A percentile compares a stretch with the other conserved stretches of the same genome.
Evolutionary conservation across 2,888 invertebrate species (phyloP).

Genomic region (Synergus laeviventris): DNA sequence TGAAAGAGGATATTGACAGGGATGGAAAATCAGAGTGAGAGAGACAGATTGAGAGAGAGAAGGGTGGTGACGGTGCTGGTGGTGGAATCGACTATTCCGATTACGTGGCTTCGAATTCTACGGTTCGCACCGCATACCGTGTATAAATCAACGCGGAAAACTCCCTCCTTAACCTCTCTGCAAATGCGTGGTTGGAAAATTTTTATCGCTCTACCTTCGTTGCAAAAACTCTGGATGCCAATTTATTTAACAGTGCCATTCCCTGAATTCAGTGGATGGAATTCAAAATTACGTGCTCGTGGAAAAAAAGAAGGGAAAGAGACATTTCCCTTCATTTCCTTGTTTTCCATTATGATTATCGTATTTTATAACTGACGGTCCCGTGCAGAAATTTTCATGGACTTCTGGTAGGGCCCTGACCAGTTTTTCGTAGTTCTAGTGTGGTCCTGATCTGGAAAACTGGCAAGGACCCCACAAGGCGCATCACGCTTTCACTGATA

Average conservation of each 20-base stretch:
- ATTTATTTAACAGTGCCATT: conserved; percentile 29
- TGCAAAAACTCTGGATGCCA: conserved; percentile 20
- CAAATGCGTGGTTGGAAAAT: conserved; percentile 38
- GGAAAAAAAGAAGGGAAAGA: not conserved
- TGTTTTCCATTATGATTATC: not conserved
- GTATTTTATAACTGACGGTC: not conserved
- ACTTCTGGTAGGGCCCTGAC: no score
- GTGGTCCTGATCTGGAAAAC: no score
- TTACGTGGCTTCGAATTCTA: conserved; percentile 69
- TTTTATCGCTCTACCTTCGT: conserved; percentile 35
- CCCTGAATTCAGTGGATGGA: conserved; percentile 6
- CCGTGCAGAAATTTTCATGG: no score
- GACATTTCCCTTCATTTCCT: not conserved
- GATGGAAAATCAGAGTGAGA: conserved; percentile 28
- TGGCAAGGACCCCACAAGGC: no score
- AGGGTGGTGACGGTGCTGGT: conserved; percentile 58
- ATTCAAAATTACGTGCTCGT: conserved; percentile 17
- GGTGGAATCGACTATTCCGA: conserved; percentile 71
- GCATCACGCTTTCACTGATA: no score
- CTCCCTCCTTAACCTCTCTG: conserved; percentile 62
- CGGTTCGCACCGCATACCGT: conserved; percentile 46
- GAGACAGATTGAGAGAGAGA: conserved; percentile 18
- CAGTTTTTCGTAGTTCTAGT: no score
- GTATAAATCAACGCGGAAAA: conserved; percentile 66
- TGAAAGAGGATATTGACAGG: conserved; percentile 40